Percentiles rank a stretch among this genome's conserved stretches.
These are phyloP conservation scores for Ginglymostoma cirratum DNA, from an alignment of 2,113 vertebrate species.

Conservation along the genomic window DNA sequence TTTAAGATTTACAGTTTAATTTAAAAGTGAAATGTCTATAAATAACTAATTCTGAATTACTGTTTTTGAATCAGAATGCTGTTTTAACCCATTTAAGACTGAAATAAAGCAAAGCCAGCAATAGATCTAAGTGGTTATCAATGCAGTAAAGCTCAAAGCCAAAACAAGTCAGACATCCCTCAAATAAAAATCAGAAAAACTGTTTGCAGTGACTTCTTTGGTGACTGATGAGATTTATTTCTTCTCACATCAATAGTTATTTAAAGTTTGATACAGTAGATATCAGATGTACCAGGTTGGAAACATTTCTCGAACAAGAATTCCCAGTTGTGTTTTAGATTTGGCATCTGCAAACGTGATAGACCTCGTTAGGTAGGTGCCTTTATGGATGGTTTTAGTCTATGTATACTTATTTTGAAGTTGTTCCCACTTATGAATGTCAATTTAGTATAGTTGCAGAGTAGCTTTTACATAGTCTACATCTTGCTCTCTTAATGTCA, in stretches of 20 bases:
- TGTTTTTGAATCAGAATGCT: not conserved
- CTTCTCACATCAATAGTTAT: not conserved
- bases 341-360: not conserved
- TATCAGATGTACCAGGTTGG: not conserved
- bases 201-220: not conserved
- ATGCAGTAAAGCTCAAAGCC: not conserved
- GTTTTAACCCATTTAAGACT: not conserved
- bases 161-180: not conserved
- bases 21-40: not conserved
- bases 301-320: not conserved
- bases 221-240: not conserved
- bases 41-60: not conserved
- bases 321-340: not conserved
- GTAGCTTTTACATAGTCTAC: not conserved
- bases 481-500: not conserved
- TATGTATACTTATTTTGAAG: not conserved
- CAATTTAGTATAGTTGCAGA: not conserved
- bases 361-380: not conserved
- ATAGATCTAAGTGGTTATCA: not conserved
- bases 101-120: not conserved
- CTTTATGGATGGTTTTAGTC: not conserved
- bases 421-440: not conserved
- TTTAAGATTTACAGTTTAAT: not conserved
- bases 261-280: not conserved
- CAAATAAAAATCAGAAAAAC: not conserved